A percentile compares a stretch with the other conserved stretches of the same genome.
phyloP scores from a whole-genome alignment of 2,888 invertebrate species.

The Spisula solida region DNA sequence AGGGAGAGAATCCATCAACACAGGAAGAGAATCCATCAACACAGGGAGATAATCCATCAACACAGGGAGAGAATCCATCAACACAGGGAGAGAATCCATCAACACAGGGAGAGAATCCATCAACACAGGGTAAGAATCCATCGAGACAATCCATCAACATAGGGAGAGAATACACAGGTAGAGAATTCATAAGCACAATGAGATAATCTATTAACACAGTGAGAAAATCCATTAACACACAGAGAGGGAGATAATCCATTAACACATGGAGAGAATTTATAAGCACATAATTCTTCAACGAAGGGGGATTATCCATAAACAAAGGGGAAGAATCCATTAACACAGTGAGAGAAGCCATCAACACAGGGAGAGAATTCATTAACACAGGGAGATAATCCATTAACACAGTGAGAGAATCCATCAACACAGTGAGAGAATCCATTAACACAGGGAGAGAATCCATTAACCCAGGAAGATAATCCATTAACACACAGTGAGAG shows the following conservation, averaged over 20 bases:
- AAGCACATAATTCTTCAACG: no score
- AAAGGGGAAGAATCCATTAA: no score
- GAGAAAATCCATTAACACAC: neutral
- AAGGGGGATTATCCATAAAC: no score
- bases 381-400: neutral
- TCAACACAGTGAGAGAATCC: neutral
- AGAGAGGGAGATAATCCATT: neutral
- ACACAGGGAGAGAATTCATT: neutral
- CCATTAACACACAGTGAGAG: no score
- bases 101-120: neutral
- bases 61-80: neutral
- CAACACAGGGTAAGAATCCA: neutral
- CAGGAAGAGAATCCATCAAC: no score
- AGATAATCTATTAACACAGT: neutral
- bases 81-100: neutral
- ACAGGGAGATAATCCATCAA: no score
- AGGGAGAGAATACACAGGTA: neutral
- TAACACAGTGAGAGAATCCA: neutral
- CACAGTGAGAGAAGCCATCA: no score
- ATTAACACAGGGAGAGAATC: neutral
- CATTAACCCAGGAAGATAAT: neutral
- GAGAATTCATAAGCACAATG: no score
- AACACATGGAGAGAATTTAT: neutral
- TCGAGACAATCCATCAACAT: no score
- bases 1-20: no score